Base-by-base conservation (phyloP, 2,888 invertebrate species). In the Apotomis capreana region DNA sequence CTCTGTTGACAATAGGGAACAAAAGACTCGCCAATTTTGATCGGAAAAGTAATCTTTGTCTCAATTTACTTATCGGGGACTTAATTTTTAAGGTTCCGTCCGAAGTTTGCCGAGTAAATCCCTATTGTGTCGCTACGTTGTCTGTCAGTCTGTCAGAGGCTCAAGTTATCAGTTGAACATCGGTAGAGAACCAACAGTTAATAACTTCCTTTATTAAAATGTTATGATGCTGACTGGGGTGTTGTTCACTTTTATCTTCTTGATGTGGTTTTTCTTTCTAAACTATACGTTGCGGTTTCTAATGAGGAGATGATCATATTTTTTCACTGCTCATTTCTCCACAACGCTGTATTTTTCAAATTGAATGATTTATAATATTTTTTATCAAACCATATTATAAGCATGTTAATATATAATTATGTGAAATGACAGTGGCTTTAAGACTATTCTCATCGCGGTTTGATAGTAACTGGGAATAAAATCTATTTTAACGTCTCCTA, bases 1-100 rank as follows among this genome's bases (percentile, higher is more conserved):
- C 81, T 81, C 81, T 81, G 84, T 84, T 86, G 84, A 85, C 87
- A 87, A 87, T 83, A 79, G 83, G 84, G 79, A 84, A 86, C 84
- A 87, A 87, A 85, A 82, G 82, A 81, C 77, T 79, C 75, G 69
- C 78, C 81, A 80, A 83, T 83, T 82, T 77, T 74, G 74, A 71
- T 67, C 69, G 65, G 69, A 73, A 76, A 70, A 76, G 76, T 65
- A 87, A 86, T 87, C 83, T 82, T 77, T 78, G 80, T 78, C 79
- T 83, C 83, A 84, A 87, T 86, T 85, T 85, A 86, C 83, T 86
- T 85, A 86, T 83, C 85, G 84, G 77, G 78, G 81, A 79, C 78
- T 78, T 77, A 74, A 78, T 80, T 81, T 83, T 81, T 78, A 78
- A 77, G 76, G 57, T 67, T 62, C 36, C 54, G 26, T 54, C 36